Conservation (phyloP, 2,888 invertebrate genomes). For the Eulithis testata region DNA sequence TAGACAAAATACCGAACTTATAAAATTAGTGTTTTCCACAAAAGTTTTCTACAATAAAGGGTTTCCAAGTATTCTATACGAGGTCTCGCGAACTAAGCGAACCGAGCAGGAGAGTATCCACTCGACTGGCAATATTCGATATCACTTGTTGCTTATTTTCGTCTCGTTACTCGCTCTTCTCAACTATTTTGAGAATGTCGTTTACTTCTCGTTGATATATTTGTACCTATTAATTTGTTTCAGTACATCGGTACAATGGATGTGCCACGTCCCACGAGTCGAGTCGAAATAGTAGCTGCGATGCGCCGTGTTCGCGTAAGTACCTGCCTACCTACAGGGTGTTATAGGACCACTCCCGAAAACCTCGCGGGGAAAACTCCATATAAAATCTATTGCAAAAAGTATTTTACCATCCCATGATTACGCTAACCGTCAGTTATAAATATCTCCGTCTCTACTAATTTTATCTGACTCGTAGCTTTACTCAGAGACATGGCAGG, state of each 20-base stretch:
- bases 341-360: no score
- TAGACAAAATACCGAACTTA: no score
- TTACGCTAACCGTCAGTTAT: no score
- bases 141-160: not conserved
- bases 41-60: no score
- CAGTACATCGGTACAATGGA: conserved; percentile 99
- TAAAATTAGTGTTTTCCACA: no score
- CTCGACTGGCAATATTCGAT: not conserved
- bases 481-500: no score
- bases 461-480: no score
- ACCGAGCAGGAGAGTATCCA: not conserved
- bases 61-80: not conserved
- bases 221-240: conserved; percentile 55
- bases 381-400: no score
- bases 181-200: not conserved
- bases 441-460: no score
- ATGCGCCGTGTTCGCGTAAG: conserved; percentile 98
- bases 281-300: conserved; percentile 99
- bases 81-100: not conserved
- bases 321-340: conserved; percentile 6
- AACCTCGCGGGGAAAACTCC: no score
- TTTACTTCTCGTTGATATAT: no score
- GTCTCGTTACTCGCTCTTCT: not conserved
- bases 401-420: no score
- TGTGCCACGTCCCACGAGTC: conserved; percentile 97